A percentile compares a stretch with the other conserved stretches of the same genome.
phyloP scores from a whole-genome alignment of 2,113 vertebrate genomes.

The Eubucco bourcierii region DNA sequence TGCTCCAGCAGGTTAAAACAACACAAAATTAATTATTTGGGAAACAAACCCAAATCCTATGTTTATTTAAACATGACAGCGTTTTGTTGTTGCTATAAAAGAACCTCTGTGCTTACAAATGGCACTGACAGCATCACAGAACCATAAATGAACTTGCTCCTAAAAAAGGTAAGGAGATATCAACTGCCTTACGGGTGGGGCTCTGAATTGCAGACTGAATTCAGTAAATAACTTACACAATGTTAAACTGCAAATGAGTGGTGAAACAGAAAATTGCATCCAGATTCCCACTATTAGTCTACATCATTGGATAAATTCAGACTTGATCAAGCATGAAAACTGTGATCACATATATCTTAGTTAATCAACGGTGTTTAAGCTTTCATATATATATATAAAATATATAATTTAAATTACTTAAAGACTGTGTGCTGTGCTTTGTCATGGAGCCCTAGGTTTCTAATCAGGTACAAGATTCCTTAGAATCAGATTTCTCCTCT shows the following conservation, averaged over 20 bases:
- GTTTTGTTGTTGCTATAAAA: neutral
- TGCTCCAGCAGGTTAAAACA: neutral
- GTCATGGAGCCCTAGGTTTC: neutral
- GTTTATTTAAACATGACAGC: neutral
- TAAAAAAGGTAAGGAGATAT: neutral
- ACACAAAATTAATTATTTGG: neutral
- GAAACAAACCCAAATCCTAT: neutral
- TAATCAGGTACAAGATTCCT: neutral
- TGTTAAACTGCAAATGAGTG: neutral
- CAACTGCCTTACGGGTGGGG: neutral
- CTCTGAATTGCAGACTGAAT: neutral
- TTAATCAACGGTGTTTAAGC: neutral
- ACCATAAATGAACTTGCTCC: neutral
- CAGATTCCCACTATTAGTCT: neutral
- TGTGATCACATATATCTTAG: neutral
- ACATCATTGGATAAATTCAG: neutral
- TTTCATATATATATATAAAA: neutral
- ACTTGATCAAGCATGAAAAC: neutral
- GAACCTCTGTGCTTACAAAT: neutral
- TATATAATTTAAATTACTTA: neutral
- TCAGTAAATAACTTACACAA: neutral
- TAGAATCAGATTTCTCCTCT: neutral
- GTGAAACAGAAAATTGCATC: neutral
- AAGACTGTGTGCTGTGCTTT: neutral
- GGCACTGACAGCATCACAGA: rapidly evolving